phyloP scores from a whole-genome alignment of 2,113 vertebrate genomes.

The Datnioides undecimradiatus region DNA sequence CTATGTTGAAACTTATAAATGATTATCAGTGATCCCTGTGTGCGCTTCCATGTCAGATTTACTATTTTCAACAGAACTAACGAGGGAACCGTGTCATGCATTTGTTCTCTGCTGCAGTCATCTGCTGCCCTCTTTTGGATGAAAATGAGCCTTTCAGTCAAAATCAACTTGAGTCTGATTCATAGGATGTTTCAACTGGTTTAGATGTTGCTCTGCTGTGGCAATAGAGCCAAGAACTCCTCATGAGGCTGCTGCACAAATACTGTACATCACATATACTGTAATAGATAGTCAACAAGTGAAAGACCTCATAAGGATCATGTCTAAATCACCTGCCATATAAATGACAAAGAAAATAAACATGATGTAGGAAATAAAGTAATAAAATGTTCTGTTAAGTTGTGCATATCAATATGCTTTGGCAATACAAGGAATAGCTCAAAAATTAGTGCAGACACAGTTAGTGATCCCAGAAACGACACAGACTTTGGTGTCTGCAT shows the following conservation, averaged over 20 bases:
- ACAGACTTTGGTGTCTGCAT: too few relatives aligned
- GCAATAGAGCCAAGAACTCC: too few relatives aligned
- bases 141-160: background rate
- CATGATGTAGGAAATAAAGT: too few relatives aligned
- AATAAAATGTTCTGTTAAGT: background rate
- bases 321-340: too few relatives aligned
- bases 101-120: background rate
- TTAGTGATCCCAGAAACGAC: too few relatives aligned
- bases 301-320: too few relatives aligned
- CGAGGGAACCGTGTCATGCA: background rate
- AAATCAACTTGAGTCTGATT: background rate
- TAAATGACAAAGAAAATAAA: too few relatives aligned
- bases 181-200: background rate
- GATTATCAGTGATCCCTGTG: background rate
- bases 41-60: background rate
- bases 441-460: background rate
- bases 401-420: background rate
- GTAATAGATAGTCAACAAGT: too few relatives aligned
- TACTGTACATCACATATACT: too few relatives aligned
- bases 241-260: too few relatives aligned
- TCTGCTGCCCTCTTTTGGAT: conserved; percentile 66
- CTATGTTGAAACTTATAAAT: background rate
- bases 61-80: background rate
- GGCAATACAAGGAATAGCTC: background rate
- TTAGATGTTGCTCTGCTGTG: background rate